These are phyloP conservation scores for Sthenelais limicola DNA, from an alignment of 2,888 invertebrate genomes.

Conservation along the genomic window DNA sequence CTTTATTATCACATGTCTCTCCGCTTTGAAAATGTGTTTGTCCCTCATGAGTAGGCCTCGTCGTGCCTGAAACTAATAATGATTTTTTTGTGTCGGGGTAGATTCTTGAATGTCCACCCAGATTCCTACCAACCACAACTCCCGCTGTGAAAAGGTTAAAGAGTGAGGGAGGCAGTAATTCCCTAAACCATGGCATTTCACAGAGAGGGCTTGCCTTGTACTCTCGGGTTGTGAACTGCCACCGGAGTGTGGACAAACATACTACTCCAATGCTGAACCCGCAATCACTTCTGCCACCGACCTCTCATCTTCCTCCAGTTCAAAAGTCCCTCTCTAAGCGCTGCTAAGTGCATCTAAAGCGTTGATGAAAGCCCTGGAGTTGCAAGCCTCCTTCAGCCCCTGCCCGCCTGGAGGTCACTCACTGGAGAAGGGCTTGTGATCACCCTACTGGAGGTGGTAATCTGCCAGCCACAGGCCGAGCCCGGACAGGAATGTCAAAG, in stretches of 20 bases:
- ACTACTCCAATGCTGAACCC: background rate
- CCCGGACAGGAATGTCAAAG: constrained; percentile 8
- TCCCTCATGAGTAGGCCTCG: too few relatives aligned
- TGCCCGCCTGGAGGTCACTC: background rate
- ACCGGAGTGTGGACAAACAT: constrained; percentile 3
- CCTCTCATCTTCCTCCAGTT: constrained; percentile 27
- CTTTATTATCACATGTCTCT: too few relatives aligned
- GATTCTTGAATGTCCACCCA: too few relatives aligned
- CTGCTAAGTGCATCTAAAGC: constrained; percentile 16
- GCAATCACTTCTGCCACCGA: constrained; percentile 15
- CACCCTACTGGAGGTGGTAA: background rate
- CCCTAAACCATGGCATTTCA: too few relatives aligned
- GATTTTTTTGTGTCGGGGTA: too few relatives aligned
- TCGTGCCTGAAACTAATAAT: too few relatives aligned
- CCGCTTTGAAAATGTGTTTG: too few relatives aligned
- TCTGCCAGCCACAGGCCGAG: background rate
- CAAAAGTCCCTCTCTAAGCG: constrained; percentile 1
- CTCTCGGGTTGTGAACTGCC: constrained; percentile 6
- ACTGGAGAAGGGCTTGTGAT: constrained; percentile 5
- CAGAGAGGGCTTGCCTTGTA: too few relatives aligned
- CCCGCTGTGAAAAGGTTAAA: too few relatives aligned
- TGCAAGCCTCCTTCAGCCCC: background rate
- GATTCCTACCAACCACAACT: too few relatives aligned
- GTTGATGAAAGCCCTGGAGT: constrained; percentile 8
- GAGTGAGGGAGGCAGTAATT: too few relatives aligned